Conservation (phyloP, 2,888 invertebrate genomes). For the Gibbula magus region DNA sequence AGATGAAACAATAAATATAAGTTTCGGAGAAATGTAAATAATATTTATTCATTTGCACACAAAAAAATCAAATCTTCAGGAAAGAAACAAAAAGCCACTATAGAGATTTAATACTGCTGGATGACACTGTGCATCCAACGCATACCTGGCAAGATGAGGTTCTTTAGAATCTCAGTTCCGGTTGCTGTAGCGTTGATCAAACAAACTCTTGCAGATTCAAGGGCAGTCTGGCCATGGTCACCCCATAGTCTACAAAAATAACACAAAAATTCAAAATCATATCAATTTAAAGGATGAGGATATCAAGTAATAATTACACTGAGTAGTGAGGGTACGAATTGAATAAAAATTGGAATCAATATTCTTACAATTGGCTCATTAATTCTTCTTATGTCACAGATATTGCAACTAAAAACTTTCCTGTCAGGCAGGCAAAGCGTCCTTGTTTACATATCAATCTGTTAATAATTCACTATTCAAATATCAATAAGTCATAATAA, state of each 20-base stretch:
- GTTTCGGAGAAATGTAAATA: too few species aligned
- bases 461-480: too few species aligned
- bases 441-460: too few species aligned
- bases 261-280: background rate
- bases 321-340: background rate
- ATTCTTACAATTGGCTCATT: background rate
- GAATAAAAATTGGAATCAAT: background rate
- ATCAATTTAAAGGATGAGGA: too few species aligned
- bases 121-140: background rate
- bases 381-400: background rate
- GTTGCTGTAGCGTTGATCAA: slow-evolving; percentile 93
- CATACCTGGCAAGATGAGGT: slow-evolving; percentile 91
- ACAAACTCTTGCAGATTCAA: slow-evolving; percentile 93
- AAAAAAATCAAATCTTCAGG: too few species aligned
- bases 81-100: background rate
- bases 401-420: background rate
- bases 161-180: slow-evolving; percentile 96
- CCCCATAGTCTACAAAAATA: slow-evolving; percentile 85
- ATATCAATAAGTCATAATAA: too few species aligned
- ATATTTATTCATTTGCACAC: too few species aligned
- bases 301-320: background rate
- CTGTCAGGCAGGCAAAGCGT: too few species aligned
- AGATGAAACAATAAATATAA: too few species aligned
- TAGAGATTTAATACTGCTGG: too few species aligned
- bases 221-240: slow-evolving; percentile 93